phyloP scores from a whole-genome alignment of 2,797 vertebrate genomes.

The Discoglossus pictus region DNA sequence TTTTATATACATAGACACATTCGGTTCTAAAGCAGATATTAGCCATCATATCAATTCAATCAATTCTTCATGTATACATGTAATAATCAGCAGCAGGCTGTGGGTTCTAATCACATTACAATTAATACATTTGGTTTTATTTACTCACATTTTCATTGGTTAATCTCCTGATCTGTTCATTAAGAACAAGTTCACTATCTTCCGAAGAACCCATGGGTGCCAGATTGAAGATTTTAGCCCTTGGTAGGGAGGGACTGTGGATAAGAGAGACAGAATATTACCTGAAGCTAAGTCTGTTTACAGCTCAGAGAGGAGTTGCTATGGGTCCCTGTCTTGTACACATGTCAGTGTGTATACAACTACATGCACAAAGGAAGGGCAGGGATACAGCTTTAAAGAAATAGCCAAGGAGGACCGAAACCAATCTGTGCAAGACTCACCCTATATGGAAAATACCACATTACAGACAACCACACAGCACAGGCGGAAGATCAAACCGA shows the following conservation, averaged over 20 bases:
- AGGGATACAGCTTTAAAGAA: background rate
- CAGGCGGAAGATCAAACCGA: too few species aligned
- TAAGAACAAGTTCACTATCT: constrained; percentile 35
- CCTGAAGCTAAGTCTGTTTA: background rate
- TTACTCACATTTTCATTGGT: constrained; percentile 62
- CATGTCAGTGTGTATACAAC: background rate
- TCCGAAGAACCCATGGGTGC: constrained; percentile 62
- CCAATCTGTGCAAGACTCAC: too few species aligned
- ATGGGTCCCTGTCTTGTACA: constrained; percentile 53
- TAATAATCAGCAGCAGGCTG: too few species aligned
- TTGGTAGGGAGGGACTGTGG: background rate
- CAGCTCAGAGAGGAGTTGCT: constrained; percentile 51
- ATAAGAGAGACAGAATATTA: constrained; percentile 1
- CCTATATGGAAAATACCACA: too few species aligned
- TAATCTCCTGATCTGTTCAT: constrained; percentile 53
- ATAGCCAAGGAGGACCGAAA: too few species aligned
- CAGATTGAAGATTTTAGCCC: fast-evolving
- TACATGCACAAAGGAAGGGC: background rate
- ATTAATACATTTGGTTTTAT: too few species aligned
- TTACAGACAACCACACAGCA: too few species aligned
- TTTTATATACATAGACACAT: too few species aligned
- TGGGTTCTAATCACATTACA: too few species aligned
- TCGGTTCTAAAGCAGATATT: too few species aligned
- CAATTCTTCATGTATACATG: too few species aligned
- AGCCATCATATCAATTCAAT: too few species aligned